Percentiles rank a stretch among this genome's conserved stretches.
phyloP scores from a whole-genome alignment of 2,888 invertebrate genomes.

The Stenchaetothrips biformis region DNA sequence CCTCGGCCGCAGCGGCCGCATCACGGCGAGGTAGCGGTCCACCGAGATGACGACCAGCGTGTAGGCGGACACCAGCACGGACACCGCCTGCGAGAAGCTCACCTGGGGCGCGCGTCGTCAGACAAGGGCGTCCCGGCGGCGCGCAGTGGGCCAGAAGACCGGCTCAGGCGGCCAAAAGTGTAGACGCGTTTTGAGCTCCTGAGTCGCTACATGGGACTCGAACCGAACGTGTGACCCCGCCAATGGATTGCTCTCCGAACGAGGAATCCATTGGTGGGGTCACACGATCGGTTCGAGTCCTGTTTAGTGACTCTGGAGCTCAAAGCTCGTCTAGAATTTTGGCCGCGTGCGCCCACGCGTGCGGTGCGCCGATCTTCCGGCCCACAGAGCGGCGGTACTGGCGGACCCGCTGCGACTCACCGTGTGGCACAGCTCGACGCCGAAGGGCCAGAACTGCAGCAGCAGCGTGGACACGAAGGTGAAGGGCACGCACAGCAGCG shows the following conservation, averaged over 20 bases:
- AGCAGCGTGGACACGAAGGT: slow-evolving; percentile 76
- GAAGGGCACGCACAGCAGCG: slow-evolving; percentile 85
- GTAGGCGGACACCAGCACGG: slow-evolving; percentile 80
- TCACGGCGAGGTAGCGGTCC: slow-evolving; percentile 84
- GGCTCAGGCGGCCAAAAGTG: too few relatives aligned
- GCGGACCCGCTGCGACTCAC: slow-evolving; percentile 50
- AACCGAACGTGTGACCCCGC: too few relatives aligned
- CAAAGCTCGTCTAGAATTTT: too few relatives aligned
- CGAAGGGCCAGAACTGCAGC: slow-evolving; percentile 85
- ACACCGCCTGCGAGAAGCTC: slow-evolving; percentile 54
- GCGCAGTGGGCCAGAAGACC: too few relatives aligned
- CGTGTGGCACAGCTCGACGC: slow-evolving; percentile 70
- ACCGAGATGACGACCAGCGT: slow-evolving; percentile 86
- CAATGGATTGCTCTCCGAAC: too few relatives aligned
- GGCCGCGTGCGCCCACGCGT: not conserved
- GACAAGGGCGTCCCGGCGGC: not conserved
- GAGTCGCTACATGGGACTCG: too few relatives aligned
- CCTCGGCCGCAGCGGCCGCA: slow-evolving; percentile 78
- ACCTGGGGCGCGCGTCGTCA: not conserved
- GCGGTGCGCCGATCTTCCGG: too few relatives aligned
- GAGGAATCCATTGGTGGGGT: too few relatives aligned
- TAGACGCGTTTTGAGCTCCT: too few relatives aligned
- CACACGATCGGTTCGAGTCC: too few relatives aligned
- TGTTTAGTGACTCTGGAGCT: too few relatives aligned
- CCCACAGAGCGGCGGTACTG: too few relatives aligned